These are phyloP conservation scores for Drosophila funebris DNA, from an alignment of 1,140 invertebrate species.

Conservation along the genomic window DNA sequence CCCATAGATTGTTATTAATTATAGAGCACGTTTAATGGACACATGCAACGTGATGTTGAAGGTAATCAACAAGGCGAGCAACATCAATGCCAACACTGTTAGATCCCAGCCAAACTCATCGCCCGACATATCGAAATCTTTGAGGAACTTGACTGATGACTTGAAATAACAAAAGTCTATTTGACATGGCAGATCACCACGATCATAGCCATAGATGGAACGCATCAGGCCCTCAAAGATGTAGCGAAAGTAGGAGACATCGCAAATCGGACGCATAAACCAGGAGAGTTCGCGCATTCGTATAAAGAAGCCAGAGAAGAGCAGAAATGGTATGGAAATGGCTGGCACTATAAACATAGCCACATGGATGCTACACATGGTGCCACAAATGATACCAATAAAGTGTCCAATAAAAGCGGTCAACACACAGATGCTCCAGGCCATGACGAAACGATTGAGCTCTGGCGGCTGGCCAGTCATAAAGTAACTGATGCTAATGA, in stretches of 20 bases:
- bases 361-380: conserved; percentile 88
- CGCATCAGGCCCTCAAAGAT: conserved; percentile 91
- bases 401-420: conserved; percentile 91
- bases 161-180: conserved; percentile 84
- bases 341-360: conserved; percentile 93
- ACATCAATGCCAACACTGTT: conserved; percentile 40
- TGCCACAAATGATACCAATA: conserved; percentile 90
- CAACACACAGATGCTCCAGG: conserved; percentile 88
- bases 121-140: conserved; percentile 83
- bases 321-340: conserved; percentile 91
- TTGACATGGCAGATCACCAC: conserved; percentile 86
- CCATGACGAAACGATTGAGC: conserved; percentile 87
- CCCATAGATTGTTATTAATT: background rate
- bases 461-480: conserved; percentile 92
- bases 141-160: conserved; percentile 83
- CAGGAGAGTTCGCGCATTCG: conserved; percentile 89
- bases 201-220: conserved; percentile 89
- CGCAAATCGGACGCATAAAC: conserved; percentile 89
- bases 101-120: conserved; percentile 77
- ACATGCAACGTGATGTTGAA: conserved; percentile 64
- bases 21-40: conserved; percentile 58
- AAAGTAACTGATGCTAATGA: conserved; percentile 90
- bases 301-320: conserved; percentile 94
- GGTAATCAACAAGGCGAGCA: conserved; percentile 47
- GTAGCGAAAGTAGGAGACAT: conserved; percentile 92